These are phyloP conservation scores for Agrypnus murinus DNA, from an alignment of 2,888 invertebrate species.

Conservation along the genomic window DNA sequence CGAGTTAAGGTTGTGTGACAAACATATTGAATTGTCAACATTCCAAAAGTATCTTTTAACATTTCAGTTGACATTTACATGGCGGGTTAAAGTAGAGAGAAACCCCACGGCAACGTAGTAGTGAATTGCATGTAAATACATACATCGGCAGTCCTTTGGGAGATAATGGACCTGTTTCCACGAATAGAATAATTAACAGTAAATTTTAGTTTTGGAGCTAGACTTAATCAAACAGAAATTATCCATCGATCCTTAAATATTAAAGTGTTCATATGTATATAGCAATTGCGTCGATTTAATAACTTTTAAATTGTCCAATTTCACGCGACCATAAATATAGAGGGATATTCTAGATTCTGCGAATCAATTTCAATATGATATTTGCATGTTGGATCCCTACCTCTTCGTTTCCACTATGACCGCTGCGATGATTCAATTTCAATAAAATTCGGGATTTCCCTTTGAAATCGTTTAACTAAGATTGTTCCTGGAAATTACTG, in stretches of 20 bases:
- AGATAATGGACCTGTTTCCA: background rate
- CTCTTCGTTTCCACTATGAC: no score
- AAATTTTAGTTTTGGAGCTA: background rate
- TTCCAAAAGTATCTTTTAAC: conserved; percentile 25
- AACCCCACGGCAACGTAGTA: background rate
- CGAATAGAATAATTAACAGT: conserved; percentile 6
- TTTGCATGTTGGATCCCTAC: background rate
- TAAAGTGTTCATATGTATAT: background rate
- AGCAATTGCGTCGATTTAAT: conserved; percentile 5
- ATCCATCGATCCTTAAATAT: background rate
- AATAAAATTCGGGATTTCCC: no score
- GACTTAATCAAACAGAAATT: conserved; percentile 7
- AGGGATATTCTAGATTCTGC: conserved; percentile 12
- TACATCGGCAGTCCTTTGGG: conserved; percentile 4
- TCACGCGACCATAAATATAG: conserved; percentile 2
- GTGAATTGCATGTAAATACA: conserved; percentile 8
- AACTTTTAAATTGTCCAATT: conserved; percentile 10
- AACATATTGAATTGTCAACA: conserved; percentile 37
- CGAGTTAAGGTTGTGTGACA: conserved; percentile 3
- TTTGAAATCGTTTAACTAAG: no score
- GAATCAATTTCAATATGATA: conserved; percentile 6
- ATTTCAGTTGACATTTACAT: conserved; percentile 10
- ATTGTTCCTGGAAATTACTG: no score
- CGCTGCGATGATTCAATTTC: no score
- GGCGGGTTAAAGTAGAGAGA: conserved; percentile 12